Conservation (phyloP, 2,113 vertebrate species). For the Todiramphus saurophagus region DNA sequence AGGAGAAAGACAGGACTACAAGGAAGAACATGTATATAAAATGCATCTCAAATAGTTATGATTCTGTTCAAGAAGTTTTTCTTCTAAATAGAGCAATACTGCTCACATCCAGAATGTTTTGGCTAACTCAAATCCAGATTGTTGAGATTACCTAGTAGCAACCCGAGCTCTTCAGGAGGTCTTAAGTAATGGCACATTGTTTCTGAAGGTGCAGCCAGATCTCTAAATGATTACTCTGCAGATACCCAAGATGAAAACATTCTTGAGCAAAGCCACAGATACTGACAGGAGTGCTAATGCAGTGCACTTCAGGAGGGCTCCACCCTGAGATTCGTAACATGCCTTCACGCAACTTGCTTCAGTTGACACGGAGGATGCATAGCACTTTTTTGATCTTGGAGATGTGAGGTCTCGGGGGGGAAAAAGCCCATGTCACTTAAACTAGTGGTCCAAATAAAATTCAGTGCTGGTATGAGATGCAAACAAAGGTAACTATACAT, state of each 20-base stretch:
- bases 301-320: neutral
- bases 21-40: neutral
- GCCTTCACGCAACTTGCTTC: neutral
- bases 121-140: neutral
- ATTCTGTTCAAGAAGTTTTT: neutral
- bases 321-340: neutral
- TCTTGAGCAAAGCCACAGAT: neutral
- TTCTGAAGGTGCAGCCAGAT: neutral
- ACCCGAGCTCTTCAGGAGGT: neutral
- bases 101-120: neutral
- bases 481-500: neutral
- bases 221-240: neutral
- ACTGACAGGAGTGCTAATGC: neutral
- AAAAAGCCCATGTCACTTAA: neutral
- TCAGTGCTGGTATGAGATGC: neutral
- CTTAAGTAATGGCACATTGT: neutral
- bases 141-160: neutral
- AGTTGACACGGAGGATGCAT: neutral
- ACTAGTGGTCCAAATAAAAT: neutral
- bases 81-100: neutral
- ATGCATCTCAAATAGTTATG: neutral
- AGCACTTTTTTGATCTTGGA: neutral
- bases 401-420: rapidly evolving
- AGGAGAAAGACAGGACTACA: neutral
- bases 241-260: neutral